These are phyloP conservation scores for Heliconius hermathena DNA, from an alignment of 1,140 invertebrate genomes.

Conservation along the genomic window DNA sequence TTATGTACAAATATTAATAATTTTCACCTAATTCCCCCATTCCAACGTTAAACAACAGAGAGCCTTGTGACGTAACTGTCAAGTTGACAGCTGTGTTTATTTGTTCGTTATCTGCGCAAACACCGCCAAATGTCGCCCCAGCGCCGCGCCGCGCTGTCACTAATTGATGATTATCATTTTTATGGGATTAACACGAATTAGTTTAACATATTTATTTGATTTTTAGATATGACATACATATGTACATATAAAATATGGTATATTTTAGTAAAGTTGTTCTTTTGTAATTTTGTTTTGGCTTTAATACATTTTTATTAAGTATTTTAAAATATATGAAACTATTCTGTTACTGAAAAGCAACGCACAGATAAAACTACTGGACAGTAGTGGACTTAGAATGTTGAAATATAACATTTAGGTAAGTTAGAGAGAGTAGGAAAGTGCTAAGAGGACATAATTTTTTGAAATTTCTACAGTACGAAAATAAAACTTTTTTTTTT, in stretches of 20 bases:
- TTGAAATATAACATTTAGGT: no score
- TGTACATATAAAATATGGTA: background rate
- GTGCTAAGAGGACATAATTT: no score
- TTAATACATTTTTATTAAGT: no score
- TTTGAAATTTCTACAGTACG: no score
- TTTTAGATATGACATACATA: slow-evolving; percentile 7
- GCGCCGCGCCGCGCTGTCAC: background rate
- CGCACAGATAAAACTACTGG: no score
- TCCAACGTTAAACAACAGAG: slow-evolving; percentile 8
- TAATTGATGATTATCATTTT: slow-evolving; percentile 26
- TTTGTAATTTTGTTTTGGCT: background rate
- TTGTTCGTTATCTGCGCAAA: slow-evolving; percentile 32
- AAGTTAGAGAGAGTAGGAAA: no score
- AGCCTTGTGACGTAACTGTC: slow-evolving; percentile 21
- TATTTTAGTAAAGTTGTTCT: background rate
- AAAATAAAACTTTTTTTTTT: no score
- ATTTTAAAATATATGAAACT: no score
- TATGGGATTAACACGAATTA: slow-evolving; percentile 28
- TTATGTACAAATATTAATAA: background rate
- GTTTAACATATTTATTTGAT: slow-evolving; percentile 2
- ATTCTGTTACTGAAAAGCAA: no score
- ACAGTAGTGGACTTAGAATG: no score
- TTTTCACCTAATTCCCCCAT: background rate
- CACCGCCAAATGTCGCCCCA: slow-evolving; percentile 25
- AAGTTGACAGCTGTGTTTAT: slow-evolving; percentile 28